A percentile compares a stretch with the other conserved stretches of the same genome.
Conservation (phyloP, 2,888 invertebrate species). For the Synergus laeviventris region DNA sequence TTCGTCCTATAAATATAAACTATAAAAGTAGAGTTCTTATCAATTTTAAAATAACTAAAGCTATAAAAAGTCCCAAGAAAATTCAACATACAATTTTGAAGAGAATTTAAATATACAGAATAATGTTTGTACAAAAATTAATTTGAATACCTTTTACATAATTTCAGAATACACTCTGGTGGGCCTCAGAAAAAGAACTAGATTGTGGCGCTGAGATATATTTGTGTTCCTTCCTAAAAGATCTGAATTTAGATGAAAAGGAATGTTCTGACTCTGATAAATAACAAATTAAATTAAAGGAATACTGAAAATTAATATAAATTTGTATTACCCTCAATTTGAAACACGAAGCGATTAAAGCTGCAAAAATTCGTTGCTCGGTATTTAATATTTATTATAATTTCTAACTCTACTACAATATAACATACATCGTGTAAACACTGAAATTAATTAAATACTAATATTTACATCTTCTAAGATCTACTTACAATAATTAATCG, state of each 20-base stretch:
- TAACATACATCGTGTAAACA: slow-evolving; percentile 49
- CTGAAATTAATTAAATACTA: slow-evolving; percentile 46
- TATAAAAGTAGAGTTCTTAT: neutral
- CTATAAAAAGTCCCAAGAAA: slow-evolving; percentile 20
- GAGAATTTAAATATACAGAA: neutral
- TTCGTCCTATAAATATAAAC: slow-evolving; percentile 13
- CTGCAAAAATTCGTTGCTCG: slow-evolving; percentile 1
- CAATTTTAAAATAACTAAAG: neutral
- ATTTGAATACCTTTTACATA: neutral
- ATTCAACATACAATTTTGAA: neutral
- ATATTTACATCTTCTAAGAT: slow-evolving; percentile 51
- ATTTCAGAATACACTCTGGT: slow-evolving; percentile 76
- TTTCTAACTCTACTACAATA: slow-evolving; percentile 50
- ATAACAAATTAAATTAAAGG: neutral
- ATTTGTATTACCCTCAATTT: neutral
- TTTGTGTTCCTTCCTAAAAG: slow-evolving; percentile 77
- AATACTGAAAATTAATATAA: neutral
- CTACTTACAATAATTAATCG: slow-evolving; percentile 16
- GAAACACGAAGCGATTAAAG: neutral
- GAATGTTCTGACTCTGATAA: slow-evolving; percentile 36
- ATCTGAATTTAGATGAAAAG: slow-evolving; percentile 74
- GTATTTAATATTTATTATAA: slow-evolving; percentile 47
- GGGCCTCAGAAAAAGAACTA: slow-evolving; percentile 75
- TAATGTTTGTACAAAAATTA: slow-evolving; percentile 61
- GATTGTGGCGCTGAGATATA: slow-evolving; percentile 75